Percentiles rank a stretch among this genome's conserved stretches.
Conservation (phyloP, 1,140 invertebrate genomes). For the Goniozus legneri region DNA sequence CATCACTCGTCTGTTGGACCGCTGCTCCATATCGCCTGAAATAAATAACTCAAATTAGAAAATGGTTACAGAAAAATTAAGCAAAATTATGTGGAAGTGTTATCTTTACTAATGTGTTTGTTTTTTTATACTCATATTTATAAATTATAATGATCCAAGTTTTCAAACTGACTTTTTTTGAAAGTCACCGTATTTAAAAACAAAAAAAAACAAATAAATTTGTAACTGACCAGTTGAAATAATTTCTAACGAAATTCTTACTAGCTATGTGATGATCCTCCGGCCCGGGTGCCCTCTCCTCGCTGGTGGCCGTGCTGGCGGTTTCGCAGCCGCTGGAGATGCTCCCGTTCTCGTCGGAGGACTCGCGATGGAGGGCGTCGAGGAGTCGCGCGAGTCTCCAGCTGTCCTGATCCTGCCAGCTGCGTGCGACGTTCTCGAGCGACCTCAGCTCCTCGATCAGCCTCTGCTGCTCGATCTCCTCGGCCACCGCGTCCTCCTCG, state of each 20-base stretch:
- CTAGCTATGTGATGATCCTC: conserved; percentile 27
- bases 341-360: conserved; percentile 67
- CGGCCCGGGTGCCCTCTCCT: conserved; percentile 37
- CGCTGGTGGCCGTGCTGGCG: conserved; percentile 64
- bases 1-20: conserved; percentile 22
- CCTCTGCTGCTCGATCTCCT: conserved; percentile 64
- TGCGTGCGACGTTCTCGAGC: conserved; percentile 43
- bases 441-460: conserved; percentile 46
- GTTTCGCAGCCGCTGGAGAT: conserved; percentile 76
- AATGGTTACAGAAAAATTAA: too few species aligned
- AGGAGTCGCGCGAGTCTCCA: conserved; percentile 48
- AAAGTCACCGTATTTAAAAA: background rate
- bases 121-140: too few species aligned
- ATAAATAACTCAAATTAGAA: background rate
- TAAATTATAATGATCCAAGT: too few species aligned
- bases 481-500: conserved; percentile 85
- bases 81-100: too few species aligned
- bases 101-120: too few species aligned
- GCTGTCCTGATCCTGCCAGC: conserved; percentile 48
- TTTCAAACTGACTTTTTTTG: background rate
- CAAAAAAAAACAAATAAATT: background rate
- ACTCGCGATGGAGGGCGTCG: conserved; percentile 46
- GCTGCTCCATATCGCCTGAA: conserved; percentile 20
- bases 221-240: background rate
- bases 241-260: background rate